Evolutionary conservation across 2,113 vertebrate species (phyloP), one percentile per base, ranked within the genome.

Genomic region (Dendropsophus ebraccatus): DNA sequence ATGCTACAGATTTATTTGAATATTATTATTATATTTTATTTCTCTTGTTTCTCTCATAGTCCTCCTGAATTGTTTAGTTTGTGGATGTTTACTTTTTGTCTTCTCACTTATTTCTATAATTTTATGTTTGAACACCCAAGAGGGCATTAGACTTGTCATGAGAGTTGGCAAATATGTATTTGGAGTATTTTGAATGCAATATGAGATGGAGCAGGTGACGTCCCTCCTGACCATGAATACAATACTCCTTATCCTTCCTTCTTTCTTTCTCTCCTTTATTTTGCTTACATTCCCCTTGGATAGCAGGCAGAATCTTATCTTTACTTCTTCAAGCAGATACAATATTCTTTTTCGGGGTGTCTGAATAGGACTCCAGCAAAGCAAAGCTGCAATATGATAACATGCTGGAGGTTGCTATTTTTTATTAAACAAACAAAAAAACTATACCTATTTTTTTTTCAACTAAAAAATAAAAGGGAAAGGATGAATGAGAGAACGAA

Each of bases 91-190:
- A 19, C n/a, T 37, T 58, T 73, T 12, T 56, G 23, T 16, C 35
- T 60, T 60, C 37, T 70, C 45, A 25, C 41, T 75, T 75, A 28
- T 74, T 84, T 45, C 45, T 82, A 30, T 90, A 90, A 86, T 75
- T 91, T 25, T 87, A 89, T 89, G 87, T 91, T 90, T 92, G 89
- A 93, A 95, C 94, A 95, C 92, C 90, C 94, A 91, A 91, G 94
- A 96, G 93, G 93, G 88, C 92, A 93, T 91, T 94, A 92, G 93
- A 94, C 94, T 90, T 85, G 93, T 93, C 93, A 95, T 85, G 96
- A 97, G 98, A 99, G 98, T 97, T 97, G 97, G 98, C 98, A 99
- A 99, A 96, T 99, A 99, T 99, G 97, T 97, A 96, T 91, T 94
- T 88, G 88, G 94, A 97, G 93, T 97, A 98, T 96, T 97, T 93